A percentile compares a stretch with the other conserved stretches of the same genome.
phyloP scores from a whole-genome alignment of 23 tunicate species.

The Oikopleura albicans region DNA sequence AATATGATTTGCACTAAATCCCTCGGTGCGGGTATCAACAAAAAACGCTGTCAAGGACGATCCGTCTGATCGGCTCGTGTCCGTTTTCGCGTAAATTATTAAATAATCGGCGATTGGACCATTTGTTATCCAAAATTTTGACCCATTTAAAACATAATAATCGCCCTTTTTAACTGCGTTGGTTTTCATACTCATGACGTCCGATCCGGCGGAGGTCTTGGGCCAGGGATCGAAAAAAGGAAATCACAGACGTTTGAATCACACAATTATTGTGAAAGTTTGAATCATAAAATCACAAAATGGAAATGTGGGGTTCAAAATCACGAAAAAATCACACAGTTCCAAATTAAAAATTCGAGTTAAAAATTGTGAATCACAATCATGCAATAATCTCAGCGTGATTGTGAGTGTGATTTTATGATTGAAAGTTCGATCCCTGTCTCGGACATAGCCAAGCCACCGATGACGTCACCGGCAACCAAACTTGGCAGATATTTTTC shows the following conservation, averaged over 20 bases:
- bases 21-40: constrained; percentile 22
- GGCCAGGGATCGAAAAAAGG: too few relatives aligned
- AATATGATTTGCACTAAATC: constrained; percentile 19
- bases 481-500: constrained; percentile 18
- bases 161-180: constrained; percentile 31
- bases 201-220: constrained; percentile 26
- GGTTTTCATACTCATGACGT: constrained; percentile 20
- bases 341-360: too few relatives aligned
- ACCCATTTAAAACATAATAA: constrained; percentile 26
- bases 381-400: too few relatives aligned
- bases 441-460: constrained; percentile 27
- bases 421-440: too few relatives aligned
- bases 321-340: too few relatives aligned
- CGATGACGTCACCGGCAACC: constrained; percentile 22
- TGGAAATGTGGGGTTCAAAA: too few relatives aligned
- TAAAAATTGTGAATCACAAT: too few relatives aligned
- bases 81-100: constrained; percentile 24
- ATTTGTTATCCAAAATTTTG: constrained; percentile 30
- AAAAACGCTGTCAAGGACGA: constrained; percentile 21
- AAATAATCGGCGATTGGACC: constrained; percentile 25
- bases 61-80: constrained; percentile 15
- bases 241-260: too few relatives aligned
- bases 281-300: too few relatives aligned
- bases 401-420: too few relatives aligned
- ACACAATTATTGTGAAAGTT: too few relatives aligned